Evolutionary conservation across 2,113 vertebrate species (phyloP).

Genomic region (Myrmecophaga tridactyla): DNA sequence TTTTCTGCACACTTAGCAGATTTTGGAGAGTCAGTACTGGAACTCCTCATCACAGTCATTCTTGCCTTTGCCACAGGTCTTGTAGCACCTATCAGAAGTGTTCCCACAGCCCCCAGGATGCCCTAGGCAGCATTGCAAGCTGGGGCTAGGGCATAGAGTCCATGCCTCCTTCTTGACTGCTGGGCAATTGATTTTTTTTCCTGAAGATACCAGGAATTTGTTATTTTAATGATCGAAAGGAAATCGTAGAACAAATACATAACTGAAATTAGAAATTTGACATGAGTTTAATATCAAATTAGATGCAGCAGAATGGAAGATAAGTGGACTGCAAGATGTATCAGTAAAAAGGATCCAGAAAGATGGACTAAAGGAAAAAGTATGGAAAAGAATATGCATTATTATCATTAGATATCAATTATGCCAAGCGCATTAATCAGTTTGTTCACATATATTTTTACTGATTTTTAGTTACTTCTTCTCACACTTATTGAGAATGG

Average conservation of each 20-base stretch:
- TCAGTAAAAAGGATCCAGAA: not conserved
- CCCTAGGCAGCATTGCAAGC: too few species aligned
- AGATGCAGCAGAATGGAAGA: not conserved
- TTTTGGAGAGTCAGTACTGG: too few species aligned
- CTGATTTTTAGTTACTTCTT: not conserved
- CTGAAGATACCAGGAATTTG: not conserved
- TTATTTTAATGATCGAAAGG: not conserved
- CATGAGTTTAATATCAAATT: not conserved
- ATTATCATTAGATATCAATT: not conserved
- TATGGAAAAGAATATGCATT: not conserved
- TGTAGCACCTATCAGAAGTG: too few species aligned
- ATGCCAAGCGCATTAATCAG: not conserved
- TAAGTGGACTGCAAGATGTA: not conserved
- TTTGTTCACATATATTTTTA: not conserved
- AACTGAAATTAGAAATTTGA: not conserved
- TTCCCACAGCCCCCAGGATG: too few species aligned
- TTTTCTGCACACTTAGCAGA: too few species aligned
- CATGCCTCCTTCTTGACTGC: too few species aligned
- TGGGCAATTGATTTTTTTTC: too few species aligned
- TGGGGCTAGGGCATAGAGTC: too few species aligned
- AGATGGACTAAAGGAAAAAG: not conserved
- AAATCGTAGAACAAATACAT: not conserved
- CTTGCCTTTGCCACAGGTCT: too few species aligned
- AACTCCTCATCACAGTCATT: too few species aligned
- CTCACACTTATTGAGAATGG: not conserved